phyloP scores from a whole-genome alignment of 2,113 vertebrate genomes.

The Plecotus auritus region DNA sequence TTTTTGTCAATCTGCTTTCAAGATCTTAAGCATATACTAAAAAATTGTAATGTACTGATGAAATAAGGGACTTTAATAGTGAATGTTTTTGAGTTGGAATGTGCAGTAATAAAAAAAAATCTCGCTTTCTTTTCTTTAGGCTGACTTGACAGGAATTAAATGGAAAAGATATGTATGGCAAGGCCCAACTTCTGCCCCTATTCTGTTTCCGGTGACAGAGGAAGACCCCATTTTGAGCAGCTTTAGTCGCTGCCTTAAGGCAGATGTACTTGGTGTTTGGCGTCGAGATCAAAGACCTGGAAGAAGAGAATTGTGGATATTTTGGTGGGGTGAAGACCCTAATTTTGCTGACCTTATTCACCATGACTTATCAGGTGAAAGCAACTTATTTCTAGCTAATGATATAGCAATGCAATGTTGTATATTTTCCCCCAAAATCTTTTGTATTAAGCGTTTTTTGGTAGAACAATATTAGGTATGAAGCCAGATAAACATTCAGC shows the following conservation, averaged over 20 bases:
- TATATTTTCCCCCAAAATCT: not conserved
- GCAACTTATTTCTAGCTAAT: conserved; percentile 39
- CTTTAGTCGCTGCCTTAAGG: conserved; percentile 97
- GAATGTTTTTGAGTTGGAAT: conserved; percentile 24
- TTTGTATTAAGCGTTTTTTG: not conserved
- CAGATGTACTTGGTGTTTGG: conserved; percentile 96
- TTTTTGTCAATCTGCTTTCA: not conserved
- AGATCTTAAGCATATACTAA: not conserved
- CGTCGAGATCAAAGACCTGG: conserved; percentile 93
- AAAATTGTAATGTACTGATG: conserved; percentile 43
- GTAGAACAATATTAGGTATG: not conserved
- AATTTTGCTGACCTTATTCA: conserved; percentile 96
- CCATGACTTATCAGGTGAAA: conserved; percentile 92
- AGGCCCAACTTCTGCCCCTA: conserved; percentile 96
- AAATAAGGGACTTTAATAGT: not conserved
- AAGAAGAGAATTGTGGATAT: conserved; percentile 96
- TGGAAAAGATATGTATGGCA: conserved; percentile 98
- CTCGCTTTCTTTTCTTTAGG: conserved; percentile 77
- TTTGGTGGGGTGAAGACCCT: conserved; percentile 98
- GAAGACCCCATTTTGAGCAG: conserved; percentile 99
- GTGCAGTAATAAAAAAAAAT: not conserved
- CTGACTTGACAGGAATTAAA: conserved; percentile 98
- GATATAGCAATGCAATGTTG: not conserved
- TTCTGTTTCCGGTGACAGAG: conserved; percentile 96
- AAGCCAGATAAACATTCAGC: conserved; percentile 1